phyloP scores from a whole-genome alignment of 2,797 vertebrate genomes.

The Thripadectes ignobilis region DNA sequence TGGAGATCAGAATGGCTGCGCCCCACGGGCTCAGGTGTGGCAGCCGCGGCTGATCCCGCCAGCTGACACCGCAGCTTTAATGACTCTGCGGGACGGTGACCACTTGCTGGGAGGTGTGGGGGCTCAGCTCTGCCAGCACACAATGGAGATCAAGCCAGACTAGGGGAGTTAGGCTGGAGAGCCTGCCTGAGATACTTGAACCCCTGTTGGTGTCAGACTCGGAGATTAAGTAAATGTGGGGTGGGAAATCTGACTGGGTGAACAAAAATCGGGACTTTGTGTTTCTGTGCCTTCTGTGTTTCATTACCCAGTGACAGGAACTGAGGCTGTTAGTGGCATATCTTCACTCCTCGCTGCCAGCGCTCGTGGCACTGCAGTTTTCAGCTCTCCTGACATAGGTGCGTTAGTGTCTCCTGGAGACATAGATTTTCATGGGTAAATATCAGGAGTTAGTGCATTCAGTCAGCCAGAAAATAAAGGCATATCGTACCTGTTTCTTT shows the following conservation, averaged over 20 bases:
- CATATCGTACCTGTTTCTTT: background rate
- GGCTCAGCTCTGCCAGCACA: slow-evolving; percentile 64
- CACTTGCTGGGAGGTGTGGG: slow-evolving; percentile 73
- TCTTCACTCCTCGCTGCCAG: slow-evolving; percentile 28
- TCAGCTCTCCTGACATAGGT: background rate
- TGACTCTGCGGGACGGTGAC: slow-evolving; percentile 72
- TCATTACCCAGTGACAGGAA: slow-evolving; percentile 30
- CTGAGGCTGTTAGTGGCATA: slow-evolving; percentile 12
- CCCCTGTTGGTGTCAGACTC: slow-evolving; percentile 67
- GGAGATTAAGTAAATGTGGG: slow-evolving; percentile 61
- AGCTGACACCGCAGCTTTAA: slow-evolving; percentile 75
- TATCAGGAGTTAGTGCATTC: background rate
- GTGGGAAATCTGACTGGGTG: background rate
- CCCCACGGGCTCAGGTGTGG: slow-evolving; percentile 78
- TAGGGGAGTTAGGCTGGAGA: slow-evolving; percentile 65
- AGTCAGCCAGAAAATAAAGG: background rate
- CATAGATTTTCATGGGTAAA: background rate
- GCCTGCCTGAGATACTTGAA: slow-evolving; percentile 68
- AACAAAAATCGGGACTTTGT: slow-evolving; percentile 29
- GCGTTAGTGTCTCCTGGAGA: background rate
- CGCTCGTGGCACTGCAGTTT: background rate
- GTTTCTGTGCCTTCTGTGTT: slow-evolving; percentile 17
- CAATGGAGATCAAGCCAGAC: slow-evolving; percentile 75
- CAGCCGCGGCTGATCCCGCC: slow-evolving; percentile 72
- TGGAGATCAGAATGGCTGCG: slow-evolving; percentile 65